Conservation (phyloP, 2,888 invertebrate genomes). For the Diogma glabrata region DNA sequence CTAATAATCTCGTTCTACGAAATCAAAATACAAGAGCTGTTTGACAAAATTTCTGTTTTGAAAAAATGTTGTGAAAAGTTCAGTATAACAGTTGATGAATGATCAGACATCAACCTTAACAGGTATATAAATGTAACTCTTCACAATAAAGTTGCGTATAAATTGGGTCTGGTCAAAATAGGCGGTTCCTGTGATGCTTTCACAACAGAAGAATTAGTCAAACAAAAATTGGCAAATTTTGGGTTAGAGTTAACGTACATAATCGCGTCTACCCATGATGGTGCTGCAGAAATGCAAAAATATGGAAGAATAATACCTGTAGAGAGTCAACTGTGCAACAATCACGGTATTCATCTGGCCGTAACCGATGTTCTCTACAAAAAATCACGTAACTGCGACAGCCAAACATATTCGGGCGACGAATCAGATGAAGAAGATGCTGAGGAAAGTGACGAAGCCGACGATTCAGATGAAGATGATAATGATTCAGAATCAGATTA, state of each 20-base stretch:
- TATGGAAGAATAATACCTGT: neutral
- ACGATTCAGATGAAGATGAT: no score
- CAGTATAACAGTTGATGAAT: neutral
- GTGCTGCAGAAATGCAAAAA: no score
- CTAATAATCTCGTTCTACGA: neutral
- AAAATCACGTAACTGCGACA: no score
- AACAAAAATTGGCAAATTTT: neutral
- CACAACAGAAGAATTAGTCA: neutral
- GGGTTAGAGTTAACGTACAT: neutral
- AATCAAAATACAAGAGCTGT: neutral
- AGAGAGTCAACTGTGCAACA: neutral
- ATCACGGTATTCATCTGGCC: neutral
- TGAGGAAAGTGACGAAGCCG: no score
- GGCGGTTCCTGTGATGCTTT: constrained; percentile 2
- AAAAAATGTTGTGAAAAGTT: neutral
- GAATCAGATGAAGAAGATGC: no score
- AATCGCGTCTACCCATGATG: no score
- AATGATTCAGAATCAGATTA: no score
- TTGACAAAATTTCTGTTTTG: neutral
- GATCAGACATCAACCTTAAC: neutral
- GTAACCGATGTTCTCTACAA: no score
- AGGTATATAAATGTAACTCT: constrained; percentile 4
- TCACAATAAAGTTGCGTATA: neutral
- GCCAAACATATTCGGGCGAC: no score
- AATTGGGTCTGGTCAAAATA: neutral